phyloP scores from a whole-genome alignment of 2,797 vertebrate genomes.

The Rhinogobio ventralis region DNA sequence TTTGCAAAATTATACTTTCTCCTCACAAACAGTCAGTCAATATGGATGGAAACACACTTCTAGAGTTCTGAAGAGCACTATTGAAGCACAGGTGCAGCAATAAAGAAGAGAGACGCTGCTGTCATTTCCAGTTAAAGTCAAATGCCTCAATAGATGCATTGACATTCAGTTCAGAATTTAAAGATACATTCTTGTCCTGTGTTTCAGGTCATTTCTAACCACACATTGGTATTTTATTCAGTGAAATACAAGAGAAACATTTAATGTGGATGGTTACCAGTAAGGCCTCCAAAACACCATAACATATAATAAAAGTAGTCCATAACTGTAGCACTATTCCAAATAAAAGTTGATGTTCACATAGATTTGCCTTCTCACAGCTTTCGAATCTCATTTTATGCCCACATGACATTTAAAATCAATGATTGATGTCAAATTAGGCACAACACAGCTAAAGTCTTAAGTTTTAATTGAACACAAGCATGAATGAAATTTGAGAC shows the following conservation, averaged over 20 bases:
- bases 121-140: conserved; percentile 15
- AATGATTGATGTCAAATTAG: not conserved
- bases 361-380: not conserved
- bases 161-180: not conserved
- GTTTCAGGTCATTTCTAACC: not conserved
- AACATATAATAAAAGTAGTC: not conserved
- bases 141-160: not conserved
- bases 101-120: conserved; percentile 8
- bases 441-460: not conserved
- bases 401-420: not conserved
- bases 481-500: not conserved
- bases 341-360: not conserved
- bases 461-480: not conserved
- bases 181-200: not conserved
- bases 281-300: not conserved
- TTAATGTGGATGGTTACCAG: not conserved
- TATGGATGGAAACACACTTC: conserved; percentile 5
- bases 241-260: not conserved
- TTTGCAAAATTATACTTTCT: conserved; percentile 20
- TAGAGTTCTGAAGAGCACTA: conserved; percentile 3
- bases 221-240: not conserved
- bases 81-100: conserved; percentile 7
- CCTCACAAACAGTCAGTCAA: conserved; percentile 23
- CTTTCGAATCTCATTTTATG: not conserved
- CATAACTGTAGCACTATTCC: not conserved